Evolutionary conservation across 2,113 vertebrate genomes (phyloP).

Genomic region (Cyrtonyx montezumae): DNA sequence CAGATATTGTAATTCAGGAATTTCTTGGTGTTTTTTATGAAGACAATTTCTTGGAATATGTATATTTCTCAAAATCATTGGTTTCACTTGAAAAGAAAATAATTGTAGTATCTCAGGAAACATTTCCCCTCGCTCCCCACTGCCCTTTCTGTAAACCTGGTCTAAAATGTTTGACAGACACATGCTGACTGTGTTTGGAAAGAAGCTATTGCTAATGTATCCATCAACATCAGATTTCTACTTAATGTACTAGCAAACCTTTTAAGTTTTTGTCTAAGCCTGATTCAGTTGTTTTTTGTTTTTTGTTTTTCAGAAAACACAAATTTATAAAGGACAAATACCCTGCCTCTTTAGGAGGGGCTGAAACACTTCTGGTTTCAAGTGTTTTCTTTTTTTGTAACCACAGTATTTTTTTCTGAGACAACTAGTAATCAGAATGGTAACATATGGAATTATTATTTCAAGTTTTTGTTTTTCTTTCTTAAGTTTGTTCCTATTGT

Average conservation of each 20-base stretch:
- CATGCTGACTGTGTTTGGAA: not conserved
- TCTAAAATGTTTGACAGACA: not conserved
- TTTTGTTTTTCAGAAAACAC: not conserved
- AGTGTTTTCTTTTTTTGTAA: not conserved
- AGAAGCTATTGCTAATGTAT: not conserved
- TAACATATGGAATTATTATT: conserved; percentile 25
- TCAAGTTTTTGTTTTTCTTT: not conserved
- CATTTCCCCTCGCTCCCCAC: fast-evolving
- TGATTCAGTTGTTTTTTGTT: not conserved
- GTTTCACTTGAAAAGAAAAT: not conserved
- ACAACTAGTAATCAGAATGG: not conserved
- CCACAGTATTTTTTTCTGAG: not conserved
- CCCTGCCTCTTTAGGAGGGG: not conserved
- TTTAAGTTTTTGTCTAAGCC: not conserved
- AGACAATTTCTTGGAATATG: not conserved
- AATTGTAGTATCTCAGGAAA: not conserved
- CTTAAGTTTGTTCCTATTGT: not conserved
- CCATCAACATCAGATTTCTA: not conserved
- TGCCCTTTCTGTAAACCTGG: not conserved
- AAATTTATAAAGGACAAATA: not conserved
- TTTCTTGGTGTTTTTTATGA: not conserved
- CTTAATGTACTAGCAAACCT: not conserved
- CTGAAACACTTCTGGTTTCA: not conserved
- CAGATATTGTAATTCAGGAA: not conserved
- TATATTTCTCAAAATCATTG: not conserved